Evolutionary conservation across 35 echinoderm and acorn worm genomes (phyloP).

Genomic region (Lytechinus pictus): DNA sequence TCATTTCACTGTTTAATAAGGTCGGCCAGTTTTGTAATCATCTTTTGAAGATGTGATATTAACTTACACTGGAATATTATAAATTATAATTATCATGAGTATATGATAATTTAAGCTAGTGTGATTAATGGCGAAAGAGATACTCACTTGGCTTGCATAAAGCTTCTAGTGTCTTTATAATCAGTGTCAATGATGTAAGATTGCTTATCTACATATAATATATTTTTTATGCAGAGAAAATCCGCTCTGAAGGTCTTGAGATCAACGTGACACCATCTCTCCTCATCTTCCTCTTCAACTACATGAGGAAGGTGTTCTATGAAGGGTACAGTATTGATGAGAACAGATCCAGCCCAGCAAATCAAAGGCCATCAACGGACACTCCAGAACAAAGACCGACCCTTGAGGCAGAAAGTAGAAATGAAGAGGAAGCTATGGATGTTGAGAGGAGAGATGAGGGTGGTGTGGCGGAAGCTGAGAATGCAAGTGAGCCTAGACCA

Average conservation of each 20-base stretch:
- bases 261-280: constrained; percentile 19
- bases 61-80: too few relatives aligned
- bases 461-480: not conserved
- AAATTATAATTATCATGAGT: too few relatives aligned
- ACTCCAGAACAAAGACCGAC: not conserved
- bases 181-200: too few relatives aligned
- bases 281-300: constrained; percentile 46
- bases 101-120: too few relatives aligned
- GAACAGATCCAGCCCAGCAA: not conserved
- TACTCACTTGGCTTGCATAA: too few relatives aligned
- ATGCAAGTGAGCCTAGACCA: not conserved
- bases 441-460: not conserved
- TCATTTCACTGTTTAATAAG: too few relatives aligned
- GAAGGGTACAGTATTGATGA: constrained; percentile 16
- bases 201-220: not conserved
- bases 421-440: not conserved
- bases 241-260: constrained; percentile 20
- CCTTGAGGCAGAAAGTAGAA: not conserved
- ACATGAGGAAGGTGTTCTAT: constrained; percentile 39
- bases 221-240: not conserved
- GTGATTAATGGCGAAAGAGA: too few relatives aligned
- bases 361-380: not conserved
- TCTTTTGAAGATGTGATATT: too few relatives aligned
- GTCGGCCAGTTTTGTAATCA: too few relatives aligned
- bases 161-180: too few relatives aligned